These are phyloP conservation scores for Lepus europaeus DNA, from an alignment of 2,113 vertebrate genomes.

Conservation along the genomic window DNA sequence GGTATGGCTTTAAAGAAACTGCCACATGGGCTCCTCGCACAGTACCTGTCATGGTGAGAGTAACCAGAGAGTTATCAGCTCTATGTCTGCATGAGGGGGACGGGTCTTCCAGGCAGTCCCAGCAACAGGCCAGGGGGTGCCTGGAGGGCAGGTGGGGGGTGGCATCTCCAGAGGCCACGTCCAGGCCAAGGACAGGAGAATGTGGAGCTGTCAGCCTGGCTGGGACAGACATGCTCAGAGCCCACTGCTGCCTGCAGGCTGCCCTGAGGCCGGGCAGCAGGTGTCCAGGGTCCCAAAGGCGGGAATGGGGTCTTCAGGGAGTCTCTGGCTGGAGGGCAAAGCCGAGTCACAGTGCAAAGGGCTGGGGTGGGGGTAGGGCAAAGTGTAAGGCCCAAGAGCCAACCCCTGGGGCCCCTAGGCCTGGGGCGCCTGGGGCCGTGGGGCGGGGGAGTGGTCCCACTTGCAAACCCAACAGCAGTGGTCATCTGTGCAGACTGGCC, in stretches of 20 bases:
- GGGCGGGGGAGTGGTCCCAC: neutral
- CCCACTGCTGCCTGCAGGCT: neutral
- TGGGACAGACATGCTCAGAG: neutral
- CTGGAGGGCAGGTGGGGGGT: neutral
- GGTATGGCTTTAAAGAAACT: too few relatives aligned
- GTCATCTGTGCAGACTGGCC: neutral
- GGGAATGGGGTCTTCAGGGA: neutral
- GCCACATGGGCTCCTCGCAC: neutral
- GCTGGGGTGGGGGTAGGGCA: fast-evolving
- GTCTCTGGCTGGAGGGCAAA: neutral
- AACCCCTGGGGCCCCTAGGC: neutral
- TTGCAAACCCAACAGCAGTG: neutral
- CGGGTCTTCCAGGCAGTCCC: neutral
- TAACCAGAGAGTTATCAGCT: neutral
- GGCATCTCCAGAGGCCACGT: neutral
- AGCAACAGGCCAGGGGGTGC: neutral
- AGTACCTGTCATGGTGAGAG: neutral
- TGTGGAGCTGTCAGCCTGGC: neutral
- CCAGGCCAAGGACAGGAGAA: neutral
- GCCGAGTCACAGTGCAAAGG: neutral
- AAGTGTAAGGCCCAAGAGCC: neutral
- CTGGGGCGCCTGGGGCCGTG: neutral
- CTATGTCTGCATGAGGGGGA: neutral
- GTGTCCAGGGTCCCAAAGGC: neutral
- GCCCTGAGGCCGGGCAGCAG: neutral